Evolutionary conservation across 1,140 invertebrate genomes (phyloP), one percentile per base, ranked within the genome.

Genomic region (Papilio helenus): DNA sequence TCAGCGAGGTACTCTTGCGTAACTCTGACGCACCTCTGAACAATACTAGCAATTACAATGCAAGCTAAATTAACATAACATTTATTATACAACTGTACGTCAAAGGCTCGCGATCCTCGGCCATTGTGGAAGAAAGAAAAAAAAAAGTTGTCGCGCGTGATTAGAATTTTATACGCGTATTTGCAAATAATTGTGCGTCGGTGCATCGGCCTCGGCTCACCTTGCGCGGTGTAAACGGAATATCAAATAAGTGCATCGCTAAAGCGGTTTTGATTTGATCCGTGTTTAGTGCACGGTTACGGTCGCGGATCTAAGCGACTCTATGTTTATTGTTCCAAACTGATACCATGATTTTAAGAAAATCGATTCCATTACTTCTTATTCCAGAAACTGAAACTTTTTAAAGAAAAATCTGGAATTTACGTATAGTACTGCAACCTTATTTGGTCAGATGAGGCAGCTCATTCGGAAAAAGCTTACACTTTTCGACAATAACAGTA

Each of bases 201-300:
- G 91, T 91, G 91, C 91, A 92, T 86, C 87, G 91, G 79, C 86
- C 91, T 85, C 84, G 34, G 72, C 84, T 93, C 89, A 93, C 91
- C 91, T 93, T 93, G 91, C 84, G 81, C 77, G 81, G 82, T 84
- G 89, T 87, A 82, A 78, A 79, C 72, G 81, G 91, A 91, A 93
- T 93, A 80, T 80, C 51, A 80, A 88, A 92, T 82, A 79, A 85
- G 82, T 86, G 83, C 83, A 86, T 34, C 55, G 55, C 23, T 39
- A 42, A 61, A 72, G 83, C 76, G 42, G 72, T 81, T 82, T 81
- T 78, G 79, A 81, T 82, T 79, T 80, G 76, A 83, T 81, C 58
- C 80, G 81, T 65, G 79, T 55, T 85, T 68, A 68, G 9, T 68
- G n/a, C n/a, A n/a, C n/a, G 26, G 34, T 68, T 68, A 68, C 3